Conservation (phyloP, 2,888 invertebrate genomes). For the Acronicta aceris region DNA sequence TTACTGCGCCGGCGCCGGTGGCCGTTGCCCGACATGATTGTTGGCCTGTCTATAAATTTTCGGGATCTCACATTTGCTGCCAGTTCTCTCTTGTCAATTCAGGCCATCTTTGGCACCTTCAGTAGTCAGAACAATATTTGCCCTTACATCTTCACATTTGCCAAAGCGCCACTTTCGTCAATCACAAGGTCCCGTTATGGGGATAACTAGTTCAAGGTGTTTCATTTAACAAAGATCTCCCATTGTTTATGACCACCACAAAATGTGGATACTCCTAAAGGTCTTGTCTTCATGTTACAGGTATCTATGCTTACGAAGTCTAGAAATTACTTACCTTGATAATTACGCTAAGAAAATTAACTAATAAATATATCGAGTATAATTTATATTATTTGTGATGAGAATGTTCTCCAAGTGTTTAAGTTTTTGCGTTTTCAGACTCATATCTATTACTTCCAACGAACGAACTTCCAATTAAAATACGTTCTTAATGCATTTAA, state of each 20-base stretch:
- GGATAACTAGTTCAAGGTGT: constrained; percentile 40
- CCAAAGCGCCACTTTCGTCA: constrained; percentile 37
- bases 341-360: too few relatives aligned
- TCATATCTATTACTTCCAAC: background rate
- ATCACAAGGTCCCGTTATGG: constrained; percentile 33
- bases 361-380: too few relatives aligned
- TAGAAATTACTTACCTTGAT: too few relatives aligned
- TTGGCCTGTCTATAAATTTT: constrained; percentile 31
- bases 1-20: constrained; percentile 17
- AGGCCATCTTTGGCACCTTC: constrained; percentile 22
- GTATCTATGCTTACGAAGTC: background rate
- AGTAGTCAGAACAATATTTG: constrained; percentile 1
- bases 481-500: constrained; percentile 1
- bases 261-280: constrained; percentile 5
- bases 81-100: constrained; percentile 21
- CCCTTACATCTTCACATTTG: constrained; percentile 25
- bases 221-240: constrained; percentile 41
- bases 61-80: constrained; percentile 14
- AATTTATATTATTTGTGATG: too few relatives aligned
- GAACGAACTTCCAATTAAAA: constrained; percentile 3
- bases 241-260: constrained; percentile 21
- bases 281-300: background rate
- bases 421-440: too few relatives aligned
- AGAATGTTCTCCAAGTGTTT: too few relatives aligned
- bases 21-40: constrained; percentile 1